Evolutionary conservation across 2,888 invertebrate species (phyloP), one percentile per base, ranked within the genome.

Genomic region (Deilephila elpenor): DNA sequence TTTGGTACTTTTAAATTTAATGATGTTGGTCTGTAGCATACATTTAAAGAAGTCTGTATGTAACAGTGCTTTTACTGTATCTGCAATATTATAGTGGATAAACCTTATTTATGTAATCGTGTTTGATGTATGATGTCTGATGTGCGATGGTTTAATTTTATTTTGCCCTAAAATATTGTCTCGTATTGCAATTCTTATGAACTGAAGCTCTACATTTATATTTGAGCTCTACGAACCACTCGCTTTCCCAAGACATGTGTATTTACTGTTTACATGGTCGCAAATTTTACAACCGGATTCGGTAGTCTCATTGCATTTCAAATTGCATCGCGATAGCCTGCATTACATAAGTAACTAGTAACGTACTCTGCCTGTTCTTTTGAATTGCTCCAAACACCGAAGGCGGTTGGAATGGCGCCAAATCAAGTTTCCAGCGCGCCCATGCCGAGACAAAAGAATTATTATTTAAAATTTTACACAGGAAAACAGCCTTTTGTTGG

Each of bases 391-490:
- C 79, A 79, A 71, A 74, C 78, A 74, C 76, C 78, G 75, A 79
- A 72, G 77, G 79, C 73, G n/a, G 74, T 83, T 86, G 86, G 85
- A 82, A 74, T 64, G 73, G 64, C 76, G 86, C 85, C 86, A 86
- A 84, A 74, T 75, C 73, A 76, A 76, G 77, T 77, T 76, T 76
- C 79, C 79, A 62, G 76, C 75, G 76, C 78, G 74, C 77, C 76
- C 70, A 78, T 79, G 76, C 82, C 78, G 82, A 84, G 82, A 76
- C 78, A 75, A 81, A 80, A 80, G 74, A 80, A 80, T 80, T 78
- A 79, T 80, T 81, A 78, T 80, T 80, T 79, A 78, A 79, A 82
- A 80, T 77, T 77, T 73, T 78, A 83, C 81, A 84, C 82, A 83
- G 79, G 80, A 83, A 81, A 83, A 79, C 79, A 71, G 78, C 79